Conservation (phyloP, 92 coral and sea anemone species). For the Pocillopora meandrina region DNA sequence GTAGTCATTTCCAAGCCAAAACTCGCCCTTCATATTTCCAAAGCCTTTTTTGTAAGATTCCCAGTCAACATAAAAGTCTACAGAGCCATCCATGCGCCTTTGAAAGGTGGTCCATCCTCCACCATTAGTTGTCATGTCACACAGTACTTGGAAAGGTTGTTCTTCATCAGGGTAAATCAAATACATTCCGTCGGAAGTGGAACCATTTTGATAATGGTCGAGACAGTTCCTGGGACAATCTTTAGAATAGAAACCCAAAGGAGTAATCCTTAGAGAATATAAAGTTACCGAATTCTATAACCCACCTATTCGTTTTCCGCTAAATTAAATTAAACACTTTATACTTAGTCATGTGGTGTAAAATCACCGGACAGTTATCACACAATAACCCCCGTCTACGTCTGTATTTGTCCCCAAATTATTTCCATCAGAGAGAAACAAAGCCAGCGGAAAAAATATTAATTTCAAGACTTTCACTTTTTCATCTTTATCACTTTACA, state of each 20-base stretch:
- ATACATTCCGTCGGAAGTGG: constrained; percentile 20
- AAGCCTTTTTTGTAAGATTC: constrained; percentile 42
- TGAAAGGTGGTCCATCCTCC: constrained; percentile 45
- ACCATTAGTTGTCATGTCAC: constrained; percentile 40
- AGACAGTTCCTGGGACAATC: constrained; percentile 15
- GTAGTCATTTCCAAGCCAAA: constrained; percentile 56
- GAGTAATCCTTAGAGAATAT: background rate
- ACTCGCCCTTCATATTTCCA: constrained; percentile 58
- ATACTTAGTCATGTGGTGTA: too few relatives aligned
- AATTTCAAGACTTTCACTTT: too few relatives aligned
- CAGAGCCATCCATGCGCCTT: constrained; percentile 37
- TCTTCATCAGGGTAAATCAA: constrained; percentile 23
- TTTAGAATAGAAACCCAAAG: background rate
- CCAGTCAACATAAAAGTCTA: constrained; percentile 31
- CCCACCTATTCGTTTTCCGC: too few relatives aligned
- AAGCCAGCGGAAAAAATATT: too few relatives aligned
- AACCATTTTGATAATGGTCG: constrained; percentile 3
- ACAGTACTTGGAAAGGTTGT: constrained; percentile 35
- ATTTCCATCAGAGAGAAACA: too few relatives aligned
- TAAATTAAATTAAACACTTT: too few relatives aligned
- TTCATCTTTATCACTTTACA: too few relatives aligned
- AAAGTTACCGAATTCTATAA: background rate
- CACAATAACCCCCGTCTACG: too few relatives aligned
- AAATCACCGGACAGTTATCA: too few relatives aligned
- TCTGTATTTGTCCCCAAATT: too few relatives aligned